Percentiles rank a stretch among this genome's conserved stretches.
These are phyloP conservation scores for Heterodera schachtii DNA, from an alignment of 1,140 invertebrate genomes.

Conservation along the genomic window DNA sequence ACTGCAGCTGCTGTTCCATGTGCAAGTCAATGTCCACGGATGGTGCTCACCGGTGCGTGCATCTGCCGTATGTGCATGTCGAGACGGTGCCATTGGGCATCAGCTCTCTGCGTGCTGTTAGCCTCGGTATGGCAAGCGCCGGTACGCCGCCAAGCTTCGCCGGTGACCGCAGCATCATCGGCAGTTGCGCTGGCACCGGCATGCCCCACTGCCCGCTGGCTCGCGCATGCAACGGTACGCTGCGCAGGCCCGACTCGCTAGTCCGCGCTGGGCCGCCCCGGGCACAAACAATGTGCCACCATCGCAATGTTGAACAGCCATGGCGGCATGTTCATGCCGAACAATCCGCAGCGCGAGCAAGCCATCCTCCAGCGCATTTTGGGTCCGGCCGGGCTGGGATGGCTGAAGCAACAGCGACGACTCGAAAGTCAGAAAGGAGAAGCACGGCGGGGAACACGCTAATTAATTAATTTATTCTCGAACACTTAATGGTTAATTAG, in stretches of 20 bases:
- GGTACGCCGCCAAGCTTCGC: neutral
- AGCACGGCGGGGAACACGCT: slow-evolving; percentile 1
- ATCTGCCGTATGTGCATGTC: neutral
- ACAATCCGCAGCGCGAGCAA: slow-evolving; percentile 48
- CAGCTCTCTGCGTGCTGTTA: neutral
- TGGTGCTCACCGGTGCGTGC: neutral
- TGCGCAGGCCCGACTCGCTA: slow-evolving; percentile 25
- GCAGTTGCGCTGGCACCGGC: neutral
- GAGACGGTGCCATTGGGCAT: neutral
- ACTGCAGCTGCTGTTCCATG: slow-evolving; percentile 9
- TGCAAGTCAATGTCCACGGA: slow-evolving; percentile 6
- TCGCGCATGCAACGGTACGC: neutral
- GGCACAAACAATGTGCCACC: slow-evolving; percentile 6
- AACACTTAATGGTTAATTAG: no score
- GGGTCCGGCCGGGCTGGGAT: slow-evolving; percentile 52
- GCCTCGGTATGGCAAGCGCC: slow-evolving; percentile 29
- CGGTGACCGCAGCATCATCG: no score
- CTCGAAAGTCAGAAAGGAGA: slow-evolving; percentile 26
- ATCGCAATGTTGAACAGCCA: slow-evolving; percentile 33
- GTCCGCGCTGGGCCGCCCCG: slow-evolving; percentile 21
- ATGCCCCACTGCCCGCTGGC: neutral
- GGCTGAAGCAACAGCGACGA: slow-evolving; percentile 36
- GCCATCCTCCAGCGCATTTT: slow-evolving; percentile 55
- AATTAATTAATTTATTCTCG: no score
- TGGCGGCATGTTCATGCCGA: slow-evolving; percentile 43